Percentiles rank a stretch among this genome's conserved stretches.
These are phyloP conservation scores for Leptinotarsa texana DNA, from an alignment of 1,140 invertebrate species.

Conservation along the genomic window DNA sequence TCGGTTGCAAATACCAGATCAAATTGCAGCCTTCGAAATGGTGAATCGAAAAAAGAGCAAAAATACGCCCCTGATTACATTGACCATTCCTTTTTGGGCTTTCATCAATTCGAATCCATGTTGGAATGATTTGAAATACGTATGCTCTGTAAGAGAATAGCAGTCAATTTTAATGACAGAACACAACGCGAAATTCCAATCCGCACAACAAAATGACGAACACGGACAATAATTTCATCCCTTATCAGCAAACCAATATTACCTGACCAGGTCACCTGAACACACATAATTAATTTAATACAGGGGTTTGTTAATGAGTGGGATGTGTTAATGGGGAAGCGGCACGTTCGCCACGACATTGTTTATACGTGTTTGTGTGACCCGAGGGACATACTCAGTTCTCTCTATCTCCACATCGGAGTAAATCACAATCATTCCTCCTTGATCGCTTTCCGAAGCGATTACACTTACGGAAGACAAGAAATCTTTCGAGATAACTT, in stretches of 20 bases:
- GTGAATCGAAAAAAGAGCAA: too few species aligned
- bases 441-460: background rate
- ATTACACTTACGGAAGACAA: background rate
- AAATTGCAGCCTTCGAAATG: too few species aligned
- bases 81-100: too few species aligned
- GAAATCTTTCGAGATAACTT: too few species aligned
- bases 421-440: background rate
- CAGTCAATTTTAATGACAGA: background rate
- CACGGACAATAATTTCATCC: conserved; percentile 19
- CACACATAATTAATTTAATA: conserved; percentile 28
- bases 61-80: too few species aligned
- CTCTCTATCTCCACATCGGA: background rate
- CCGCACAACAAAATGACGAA: conserved; percentile 6
- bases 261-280: conserved; percentile 23
- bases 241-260: conserved; percentile 21
- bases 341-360: conserved; percentile 17
- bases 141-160: too few species aligned
- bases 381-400: conserved; percentile 22
- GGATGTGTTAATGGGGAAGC: conserved; percentile 25
- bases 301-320: conserved; percentile 26
- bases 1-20: too few species aligned
- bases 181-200: background rate
- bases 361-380: conserved; percentile 24
- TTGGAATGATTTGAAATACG: too few species aligned
- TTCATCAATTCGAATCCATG: too few species aligned